Evolutionary conservation across 2,888 invertebrate species (phyloP).

Genomic region (Orthosia gracilis): DNA sequence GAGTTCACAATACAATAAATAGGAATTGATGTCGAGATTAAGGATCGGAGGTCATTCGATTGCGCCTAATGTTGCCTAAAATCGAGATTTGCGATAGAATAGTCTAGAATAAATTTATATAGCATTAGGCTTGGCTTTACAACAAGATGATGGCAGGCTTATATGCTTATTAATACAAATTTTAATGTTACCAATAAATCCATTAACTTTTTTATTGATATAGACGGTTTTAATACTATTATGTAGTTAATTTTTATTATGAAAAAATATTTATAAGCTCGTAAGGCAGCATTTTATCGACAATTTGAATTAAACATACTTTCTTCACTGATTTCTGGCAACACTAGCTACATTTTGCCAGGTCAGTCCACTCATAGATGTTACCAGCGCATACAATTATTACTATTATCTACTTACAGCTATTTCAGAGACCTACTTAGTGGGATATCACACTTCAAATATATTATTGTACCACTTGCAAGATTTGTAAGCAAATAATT

Average conservation of each 20-base stretch:
- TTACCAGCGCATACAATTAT: slow-evolving; percentile 61
- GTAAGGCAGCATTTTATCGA: slow-evolving; percentile 51
- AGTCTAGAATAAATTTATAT: slow-evolving; percentile 26
- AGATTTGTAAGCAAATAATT: slow-evolving; percentile 51
- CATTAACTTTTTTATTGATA: slow-evolving; percentile 33
- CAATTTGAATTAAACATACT: slow-evolving; percentile 30
- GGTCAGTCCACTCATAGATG: slow-evolving; percentile 53
- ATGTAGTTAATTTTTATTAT: slow-evolving; percentile 21
- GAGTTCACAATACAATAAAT: slow-evolving; percentile 10
- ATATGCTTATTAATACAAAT: slow-evolving; percentile 31
- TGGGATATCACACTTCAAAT: slow-evolving; percentile 70
- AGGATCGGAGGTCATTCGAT: slow-evolving; percentile 16
- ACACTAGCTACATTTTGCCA: slow-evolving; percentile 60
- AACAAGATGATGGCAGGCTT: slow-evolving; percentile 31
- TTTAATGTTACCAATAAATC: slow-evolving; percentile 19
- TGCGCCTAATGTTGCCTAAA: slow-evolving; percentile 60
- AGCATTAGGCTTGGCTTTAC: slow-evolving; percentile 36
- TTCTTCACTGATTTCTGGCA: slow-evolving; percentile 53
- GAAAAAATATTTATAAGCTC: slow-evolving; percentile 55
- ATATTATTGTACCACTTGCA: slow-evolving; percentile 65
- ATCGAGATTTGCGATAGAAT: slow-evolving; percentile 32
- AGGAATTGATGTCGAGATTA: slow-evolving; percentile 25
- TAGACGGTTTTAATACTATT: slow-evolving; percentile 44
- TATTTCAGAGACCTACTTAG: slow-evolving; percentile 67
- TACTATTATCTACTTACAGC: slow-evolving; percentile 71